Base-by-base conservation (phyloP, 2,888 invertebrate genomes). In the Euzophera pinguis region DNA sequence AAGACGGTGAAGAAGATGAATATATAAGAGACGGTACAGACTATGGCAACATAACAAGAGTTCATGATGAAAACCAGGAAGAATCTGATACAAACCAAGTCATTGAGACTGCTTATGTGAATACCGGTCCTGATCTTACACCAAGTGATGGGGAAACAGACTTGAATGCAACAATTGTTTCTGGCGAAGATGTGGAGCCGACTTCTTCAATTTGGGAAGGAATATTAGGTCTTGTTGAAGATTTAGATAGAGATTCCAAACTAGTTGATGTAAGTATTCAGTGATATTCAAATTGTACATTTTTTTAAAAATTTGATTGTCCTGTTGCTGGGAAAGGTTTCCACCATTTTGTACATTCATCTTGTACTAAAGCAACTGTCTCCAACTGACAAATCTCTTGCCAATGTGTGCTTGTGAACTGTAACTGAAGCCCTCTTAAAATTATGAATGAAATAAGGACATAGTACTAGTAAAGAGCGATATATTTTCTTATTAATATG, bases 1-100 rank as follows among this genome's bases (percentile, higher is more conserved):
- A 93, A 41, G 92, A 92, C 29, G 90, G 92, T 42, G 92, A 92
- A 58, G 89, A 90, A 29, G 86, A 89, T 65, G 90, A 87, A 42
- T 90, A 89, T 59, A 73, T 90, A 10, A 67, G 82, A 1, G 90
- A 90, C 57, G 90, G 90, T 6, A 86, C 85, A 1, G 90, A 90
- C 59, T 90, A 89, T 53, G 90, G 91, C 12, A 79, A 90, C 50
- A 78, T 87, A 2, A 84, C 85, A 7, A 65, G 81, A 12, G 59
- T 82, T 2, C 82, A 84, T 37, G 82, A 82, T 29, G 81, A 76
- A 0, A 61, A 50, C 35, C 71, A 71, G 2, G 75, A 76, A n/a
- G 75, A 71, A 6, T 35, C 63, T 7, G 27, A 64, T 1, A 38
- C 67, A 0, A 75, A 71, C 10, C 74, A 78, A 58, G 70, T 84